A percentile compares a stretch with the other conserved stretches of the same genome.
These are phyloP conservation scores for Hydroisotoma schaefferi DNA, from an alignment of 2,888 invertebrate genomes.

Conservation along the genomic window DNA sequence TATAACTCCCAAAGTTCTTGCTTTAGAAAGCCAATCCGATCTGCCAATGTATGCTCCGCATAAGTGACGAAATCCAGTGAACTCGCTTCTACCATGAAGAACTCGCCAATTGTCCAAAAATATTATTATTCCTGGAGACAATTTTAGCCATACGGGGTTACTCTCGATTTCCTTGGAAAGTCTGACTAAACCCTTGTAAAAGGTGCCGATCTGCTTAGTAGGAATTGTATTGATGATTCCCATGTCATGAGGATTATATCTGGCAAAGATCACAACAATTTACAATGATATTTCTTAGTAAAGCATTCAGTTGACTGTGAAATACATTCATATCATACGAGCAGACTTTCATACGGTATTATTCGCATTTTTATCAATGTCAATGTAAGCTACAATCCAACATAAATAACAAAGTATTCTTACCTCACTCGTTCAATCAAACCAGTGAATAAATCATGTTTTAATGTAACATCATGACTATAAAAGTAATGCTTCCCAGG, in stretches of 20 bases:
- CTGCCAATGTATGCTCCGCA: constrained; percentile 70
- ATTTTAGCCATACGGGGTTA: constrained; percentile 57
- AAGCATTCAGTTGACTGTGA: too few species aligned
- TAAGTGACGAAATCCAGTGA: constrained; percentile 64
- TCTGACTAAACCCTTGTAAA: constrained; percentile 61
- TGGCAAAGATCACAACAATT: constrained; percentile 49
- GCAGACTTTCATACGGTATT: too few species aligned
- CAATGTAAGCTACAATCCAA: not conserved
- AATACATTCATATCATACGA: too few species aligned
- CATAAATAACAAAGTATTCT: not conserved
- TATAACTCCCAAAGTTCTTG: constrained; percentile 51
- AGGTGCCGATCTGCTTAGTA: constrained; percentile 57
- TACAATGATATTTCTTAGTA: too few species aligned
- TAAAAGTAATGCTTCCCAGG: constrained; percentile 59
- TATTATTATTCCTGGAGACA: constrained; percentile 66
- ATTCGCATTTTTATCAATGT: too few species aligned
- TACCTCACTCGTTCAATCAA: constrained; percentile 63
- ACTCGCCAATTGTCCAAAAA: constrained; percentile 76
- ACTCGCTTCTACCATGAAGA: constrained; percentile 68
- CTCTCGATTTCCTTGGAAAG: constrained; percentile 56
- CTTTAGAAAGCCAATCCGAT: constrained; percentile 65
- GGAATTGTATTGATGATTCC: constrained; percentile 61
- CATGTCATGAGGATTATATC: constrained; percentile 73
- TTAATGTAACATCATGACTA: constrained; percentile 61
- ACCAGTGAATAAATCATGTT: constrained; percentile 57